These are phyloP conservation scores for Heliconius eleuchia DNA, from an alignment of 1,140 invertebrate genomes.

Conservation along the genomic window DNA sequence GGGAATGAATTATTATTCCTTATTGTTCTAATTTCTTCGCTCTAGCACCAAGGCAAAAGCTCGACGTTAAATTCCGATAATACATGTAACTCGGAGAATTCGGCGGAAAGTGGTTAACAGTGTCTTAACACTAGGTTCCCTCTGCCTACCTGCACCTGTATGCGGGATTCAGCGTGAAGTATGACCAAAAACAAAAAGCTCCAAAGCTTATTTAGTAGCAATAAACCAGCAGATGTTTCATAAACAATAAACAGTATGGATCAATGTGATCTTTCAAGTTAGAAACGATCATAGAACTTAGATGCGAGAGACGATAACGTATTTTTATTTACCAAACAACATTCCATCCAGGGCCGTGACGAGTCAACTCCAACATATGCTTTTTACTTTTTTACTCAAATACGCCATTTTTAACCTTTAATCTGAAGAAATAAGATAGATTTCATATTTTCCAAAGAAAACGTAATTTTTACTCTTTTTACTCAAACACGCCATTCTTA, in stretches of 20 bases:
- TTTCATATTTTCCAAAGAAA: slow-evolving; percentile 28
- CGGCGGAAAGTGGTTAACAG: too few relatives aligned
- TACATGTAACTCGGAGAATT: too few relatives aligned
- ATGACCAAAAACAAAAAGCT: too few relatives aligned
- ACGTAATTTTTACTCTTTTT: slow-evolving; percentile 26
- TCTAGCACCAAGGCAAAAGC: too few relatives aligned
- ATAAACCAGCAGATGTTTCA: background rate
- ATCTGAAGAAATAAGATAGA: slow-evolving; percentile 11
- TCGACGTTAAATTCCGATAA: too few relatives aligned
- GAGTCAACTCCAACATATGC: slow-evolving; percentile 48
- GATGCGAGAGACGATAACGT: slow-evolving; percentile 25
- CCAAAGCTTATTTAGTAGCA: background rate
- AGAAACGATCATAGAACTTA: slow-evolving; percentile 3
- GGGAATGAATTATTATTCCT: too few relatives aligned
- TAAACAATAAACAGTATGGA: slow-evolving; percentile 5
- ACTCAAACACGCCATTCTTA: slow-evolving; percentile 34
- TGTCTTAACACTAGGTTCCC: too few relatives aligned
- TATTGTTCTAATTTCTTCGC: too few relatives aligned
- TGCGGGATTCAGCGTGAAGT: too few relatives aligned
- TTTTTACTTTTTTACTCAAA: slow-evolving; percentile 30
- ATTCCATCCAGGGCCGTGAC: slow-evolving; percentile 49
- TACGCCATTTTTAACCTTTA: slow-evolving; percentile 38
- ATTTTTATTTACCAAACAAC: slow-evolving; percentile 55
- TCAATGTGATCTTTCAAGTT: background rate
- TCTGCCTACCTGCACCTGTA: too few relatives aligned